phyloP scores from a whole-genome alignment of 2,888 invertebrate species.

The Cheilosia pagana region DNA sequence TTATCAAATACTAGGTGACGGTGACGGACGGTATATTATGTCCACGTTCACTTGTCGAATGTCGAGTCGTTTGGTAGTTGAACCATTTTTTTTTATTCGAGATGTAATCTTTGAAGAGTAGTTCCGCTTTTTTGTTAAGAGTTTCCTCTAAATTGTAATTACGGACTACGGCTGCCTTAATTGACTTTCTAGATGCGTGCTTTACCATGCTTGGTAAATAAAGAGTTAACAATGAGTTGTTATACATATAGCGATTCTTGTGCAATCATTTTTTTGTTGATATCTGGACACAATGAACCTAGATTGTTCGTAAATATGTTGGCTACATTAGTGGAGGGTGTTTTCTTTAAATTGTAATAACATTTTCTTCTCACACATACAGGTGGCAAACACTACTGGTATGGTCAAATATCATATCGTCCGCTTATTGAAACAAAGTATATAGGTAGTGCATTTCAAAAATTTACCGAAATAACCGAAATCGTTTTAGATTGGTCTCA shows the following conservation, averaged over 20 bases:
- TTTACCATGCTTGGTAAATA: constrained; percentile 18
- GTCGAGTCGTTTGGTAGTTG: constrained; percentile 9
- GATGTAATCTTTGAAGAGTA: constrained; percentile 50
- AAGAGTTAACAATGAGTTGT: not conserved
- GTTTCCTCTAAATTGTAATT: constrained; percentile 38
- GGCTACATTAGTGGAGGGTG: too few relatives aligned
- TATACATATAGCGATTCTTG: not conserved
- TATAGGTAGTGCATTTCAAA: too few relatives aligned
- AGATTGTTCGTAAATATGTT: too few relatives aligned
- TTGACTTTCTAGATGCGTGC: constrained; percentile 26
- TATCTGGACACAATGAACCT: not conserved
- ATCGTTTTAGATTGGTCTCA: too few relatives aligned
- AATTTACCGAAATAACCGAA: too few relatives aligned
- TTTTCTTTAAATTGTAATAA: too few relatives aligned
- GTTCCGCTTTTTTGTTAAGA: constrained; percentile 57
- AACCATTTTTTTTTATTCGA: constrained; percentile 13
- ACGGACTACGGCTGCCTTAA: constrained; percentile 9
- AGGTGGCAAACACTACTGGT: too few relatives aligned
- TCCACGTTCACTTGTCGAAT: constrained; percentile 20
- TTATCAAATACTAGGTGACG: constrained; percentile 10
- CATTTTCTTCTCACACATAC: too few relatives aligned
- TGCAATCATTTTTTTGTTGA: not conserved
- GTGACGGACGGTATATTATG: not conserved
- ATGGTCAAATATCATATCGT: too few relatives aligned
- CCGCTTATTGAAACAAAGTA: too few relatives aligned